phyloP scores from a whole-genome alignment of 1,140 invertebrate species.

The Drosophila santomea region DNA sequence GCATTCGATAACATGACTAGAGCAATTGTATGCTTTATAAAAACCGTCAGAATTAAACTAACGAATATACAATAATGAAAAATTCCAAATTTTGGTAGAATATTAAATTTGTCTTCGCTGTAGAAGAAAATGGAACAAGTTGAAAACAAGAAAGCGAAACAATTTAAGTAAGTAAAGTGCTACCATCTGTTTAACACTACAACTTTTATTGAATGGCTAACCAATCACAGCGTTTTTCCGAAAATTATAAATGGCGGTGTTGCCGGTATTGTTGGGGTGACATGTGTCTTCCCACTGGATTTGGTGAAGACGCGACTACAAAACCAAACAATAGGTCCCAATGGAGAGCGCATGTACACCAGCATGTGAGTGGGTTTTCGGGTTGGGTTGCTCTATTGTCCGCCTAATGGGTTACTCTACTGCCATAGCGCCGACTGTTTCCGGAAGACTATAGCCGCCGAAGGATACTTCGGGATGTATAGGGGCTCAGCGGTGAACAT shows the following conservation, averaged over 20 bases:
- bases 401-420: background rate
- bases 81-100: background rate
- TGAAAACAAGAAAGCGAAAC: slow-evolving; percentile 3
- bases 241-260: slow-evolving; percentile 99
- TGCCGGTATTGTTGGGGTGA: slow-evolving; percentile 98
- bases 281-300: slow-evolving; percentile 98
- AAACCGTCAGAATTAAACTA: slow-evolving; percentile 30
- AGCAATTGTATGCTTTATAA: slow-evolving; percentile 32
- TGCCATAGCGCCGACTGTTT: slow-evolving; percentile 95
- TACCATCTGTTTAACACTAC: too few relatives aligned
- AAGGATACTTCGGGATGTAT: slow-evolving; percentile 99
- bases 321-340: slow-evolving; percentile 94
- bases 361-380: slow-evolving; percentile 92
- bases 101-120: background rate
- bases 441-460: slow-evolving; percentile 94
- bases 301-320: slow-evolving; percentile 98
- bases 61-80: slow-evolving; percentile 18
- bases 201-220: background rate
- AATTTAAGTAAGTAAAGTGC: slow-evolving; percentile 16
- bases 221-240: slow-evolving; percentile 89
- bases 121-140: background rate
- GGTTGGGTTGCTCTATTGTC: background rate
- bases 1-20: slow-evolving; percentile 34
- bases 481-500: slow-evolving; percentile 98
- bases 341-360: slow-evolving; percentile 95